Base-by-base conservation (phyloP, 1,140 invertebrate genomes). In the Eumeta japonica region DNA sequence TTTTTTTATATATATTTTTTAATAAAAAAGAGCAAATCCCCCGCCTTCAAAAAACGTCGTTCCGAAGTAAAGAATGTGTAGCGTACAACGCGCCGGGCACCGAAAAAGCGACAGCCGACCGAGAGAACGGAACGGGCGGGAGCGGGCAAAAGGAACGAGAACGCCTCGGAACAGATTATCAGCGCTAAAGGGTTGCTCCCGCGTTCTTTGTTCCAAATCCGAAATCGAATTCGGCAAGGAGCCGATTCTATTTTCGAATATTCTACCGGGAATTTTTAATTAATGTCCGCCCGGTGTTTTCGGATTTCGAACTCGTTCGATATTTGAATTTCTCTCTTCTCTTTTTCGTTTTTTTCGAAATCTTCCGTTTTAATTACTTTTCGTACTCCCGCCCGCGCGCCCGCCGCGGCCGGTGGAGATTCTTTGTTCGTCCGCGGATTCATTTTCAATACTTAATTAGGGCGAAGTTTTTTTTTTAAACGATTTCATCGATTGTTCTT, bases 211-310 rank as follows among this genome's bases (percentile, higher is more conserved):
- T 66, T 65, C 68, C 68, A 70, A 70, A 68, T 71, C 65, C 68
- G 67, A 73, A 73, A 62, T 58, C 51, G 48, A 56, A 58, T 58
- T 65, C 64, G 68, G 68, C 68, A 73, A 71, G 65, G 66, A 70
- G 68, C 61, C 62, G 68, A 73, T 73, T 73, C 68, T 73, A 73
- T 73, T 73, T 73, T 71, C 68, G 68, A 73, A 73, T 73, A 73
- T 73, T 73, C 66, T 71, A 73, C 68, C 66, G 68, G 71, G 68
- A 73, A 73, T 73, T 73, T 71, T 73, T 73, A 73, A 73, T 73
- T 73, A 71, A 73, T 70, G 68, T n/a, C 68, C 55, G 64, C 55
- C 67, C 62, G 58, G 58, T 55, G 61, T 65, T 67, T 68, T 70
- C 64, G 67, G 64, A 61, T 70, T 70, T 73, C 68, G 68, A 73